These are phyloP conservation scores for Eucera pruinosa DNA, from an alignment of 2,888 invertebrate species.

Conservation along the genomic window DNA sequence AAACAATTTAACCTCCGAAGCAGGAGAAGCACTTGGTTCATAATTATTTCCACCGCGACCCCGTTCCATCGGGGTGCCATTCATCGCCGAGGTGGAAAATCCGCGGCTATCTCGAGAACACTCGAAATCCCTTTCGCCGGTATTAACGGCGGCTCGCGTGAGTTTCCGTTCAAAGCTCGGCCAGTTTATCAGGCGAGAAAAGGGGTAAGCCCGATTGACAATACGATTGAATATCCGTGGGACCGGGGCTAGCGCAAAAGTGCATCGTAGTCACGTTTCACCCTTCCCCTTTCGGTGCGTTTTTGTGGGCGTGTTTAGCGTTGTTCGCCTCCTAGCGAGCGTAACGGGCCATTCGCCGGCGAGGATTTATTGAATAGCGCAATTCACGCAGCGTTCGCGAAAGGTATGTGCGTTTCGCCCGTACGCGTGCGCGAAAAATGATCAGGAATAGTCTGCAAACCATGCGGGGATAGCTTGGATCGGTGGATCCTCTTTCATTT, in stretches of 20 bases:
- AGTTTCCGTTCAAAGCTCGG: slow-evolving; percentile 13
- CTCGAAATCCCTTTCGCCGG: slow-evolving; percentile 11
- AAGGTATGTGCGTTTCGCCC: background rate
- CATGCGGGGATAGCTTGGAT: too few species aligned
- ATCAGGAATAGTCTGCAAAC: too few species aligned
- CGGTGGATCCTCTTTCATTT: too few species aligned
- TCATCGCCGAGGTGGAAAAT: slow-evolving; percentile 6
- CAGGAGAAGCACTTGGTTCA: background rate
- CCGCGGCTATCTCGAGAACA: slow-evolving; percentile 5
- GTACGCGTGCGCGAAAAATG: background rate
- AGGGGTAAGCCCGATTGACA: slow-evolving; percentile 32
- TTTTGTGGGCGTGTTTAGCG: slow-evolving; percentile 37
- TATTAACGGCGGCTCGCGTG: slow-evolving; percentile 24
- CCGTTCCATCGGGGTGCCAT: background rate
- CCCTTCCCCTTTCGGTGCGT: slow-evolving; percentile 2
- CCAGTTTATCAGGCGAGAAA: slow-evolving; percentile 35
- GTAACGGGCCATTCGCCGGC: slow-evolving; percentile 18
- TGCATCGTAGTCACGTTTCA: slow-evolving; percentile 27
- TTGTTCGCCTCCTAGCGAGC: slow-evolving; percentile 20
- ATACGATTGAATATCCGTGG: slow-evolving; percentile 44
- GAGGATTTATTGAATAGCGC: slow-evolving; percentile 48
- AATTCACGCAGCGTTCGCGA: slow-evolving; percentile 2
- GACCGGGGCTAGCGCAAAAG: slow-evolving; percentile 2
- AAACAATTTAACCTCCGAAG: background rate
- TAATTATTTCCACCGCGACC: slow-evolving; percentile 23